phyloP scores from a whole-genome alignment of 2,113 vertebrate species.

The Oryctolagus cuniculus region DNA sequence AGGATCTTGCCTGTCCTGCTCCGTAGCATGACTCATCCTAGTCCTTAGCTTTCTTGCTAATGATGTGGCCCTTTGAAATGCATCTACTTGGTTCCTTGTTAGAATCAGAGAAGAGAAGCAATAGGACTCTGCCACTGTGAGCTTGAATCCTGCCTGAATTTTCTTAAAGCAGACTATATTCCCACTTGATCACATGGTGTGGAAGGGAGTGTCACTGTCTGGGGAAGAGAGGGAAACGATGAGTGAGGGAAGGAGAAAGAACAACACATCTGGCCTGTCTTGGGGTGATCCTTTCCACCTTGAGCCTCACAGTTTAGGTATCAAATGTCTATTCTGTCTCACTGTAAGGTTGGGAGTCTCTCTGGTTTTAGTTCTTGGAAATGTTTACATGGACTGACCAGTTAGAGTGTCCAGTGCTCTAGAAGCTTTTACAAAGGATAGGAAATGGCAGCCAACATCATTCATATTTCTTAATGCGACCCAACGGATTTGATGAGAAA shows the following conservation, averaged over 20 bases:
- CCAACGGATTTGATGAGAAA: constrained; percentile 77
- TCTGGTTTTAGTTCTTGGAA: constrained; percentile 62
- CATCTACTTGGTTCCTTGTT: not conserved
- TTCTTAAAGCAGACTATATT: constrained; percentile 17
- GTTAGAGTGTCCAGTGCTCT: constrained; percentile 28
- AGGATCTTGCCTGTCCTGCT: not conserved
- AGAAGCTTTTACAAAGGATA: constrained; percentile 67
- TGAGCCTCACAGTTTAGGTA: constrained; percentile 27
- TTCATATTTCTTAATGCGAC: constrained; percentile 74
- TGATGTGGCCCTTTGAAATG: not conserved
- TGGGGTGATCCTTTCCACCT: not conserved
- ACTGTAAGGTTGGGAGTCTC: not conserved
- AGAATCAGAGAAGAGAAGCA: constrained; percentile 39
- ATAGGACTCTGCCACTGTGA: not conserved
- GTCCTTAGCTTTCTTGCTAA: not conserved
- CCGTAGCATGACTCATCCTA: not conserved
- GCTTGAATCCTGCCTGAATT: constrained; percentile 31
- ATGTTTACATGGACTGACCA: constrained; percentile 51
- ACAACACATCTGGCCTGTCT: not conserved
- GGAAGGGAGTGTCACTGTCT: constrained; percentile 22
- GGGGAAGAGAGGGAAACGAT: not conserved
- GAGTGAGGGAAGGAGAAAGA: not conserved
- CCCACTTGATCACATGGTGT: not conserved
- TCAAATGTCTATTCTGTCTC: not conserved
- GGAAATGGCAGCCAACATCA: constrained; percentile 62